Base-by-base conservation (phyloP, 1,140 invertebrate genomes). In the Drosophila pallidifrons region DNA sequence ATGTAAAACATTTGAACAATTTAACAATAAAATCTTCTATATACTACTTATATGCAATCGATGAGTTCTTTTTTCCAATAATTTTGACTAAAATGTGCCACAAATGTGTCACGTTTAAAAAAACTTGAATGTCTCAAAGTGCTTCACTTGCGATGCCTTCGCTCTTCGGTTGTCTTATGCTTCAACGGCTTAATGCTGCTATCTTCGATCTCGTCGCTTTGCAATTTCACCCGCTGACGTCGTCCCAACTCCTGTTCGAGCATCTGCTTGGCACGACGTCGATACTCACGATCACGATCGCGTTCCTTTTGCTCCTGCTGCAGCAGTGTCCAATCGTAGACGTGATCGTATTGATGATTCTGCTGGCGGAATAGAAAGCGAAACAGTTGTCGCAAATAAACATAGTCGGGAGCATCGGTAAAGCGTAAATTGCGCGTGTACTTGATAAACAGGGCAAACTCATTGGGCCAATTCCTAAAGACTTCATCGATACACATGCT, bases 281-380 rank as follows among this genome's bases (percentile, higher is more conserved):
- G 35, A 1, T 25, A 54, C 3, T 73, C 64, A 1, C 57, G 47
- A 0, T 75, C 65, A 2, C 28, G 38, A n/a, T 59, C 55, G 13
- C 54, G 63, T 0, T 66, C 69, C 64, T 67, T 75, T 49, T 75
- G 43, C 25, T 68, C 68, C 32, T 75, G 69, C 11, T 67, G 55
- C 83, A 99, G 94, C 96, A 98, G 96, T 85, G 99, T 99, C 99
- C 99, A 99, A 92, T 99, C 99, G 93, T 99, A 99, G 5, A 98
- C 96, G 93, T 99, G 99, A 93, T 99, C 99, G 90, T 99, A 99
- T 49, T 98, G 98, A 93, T 99, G 98, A 58, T 98, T 98, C 86
- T 99, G 96, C 71, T 97, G 96, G 90, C 99, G 97, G 93, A 99
- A 99, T 28, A 99, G 94, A 69, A 98, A 98, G 49, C 99, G 95